Conservation (phyloP, 2,113 vertebrate genomes). For the Hippocampus zosterae region DNA sequence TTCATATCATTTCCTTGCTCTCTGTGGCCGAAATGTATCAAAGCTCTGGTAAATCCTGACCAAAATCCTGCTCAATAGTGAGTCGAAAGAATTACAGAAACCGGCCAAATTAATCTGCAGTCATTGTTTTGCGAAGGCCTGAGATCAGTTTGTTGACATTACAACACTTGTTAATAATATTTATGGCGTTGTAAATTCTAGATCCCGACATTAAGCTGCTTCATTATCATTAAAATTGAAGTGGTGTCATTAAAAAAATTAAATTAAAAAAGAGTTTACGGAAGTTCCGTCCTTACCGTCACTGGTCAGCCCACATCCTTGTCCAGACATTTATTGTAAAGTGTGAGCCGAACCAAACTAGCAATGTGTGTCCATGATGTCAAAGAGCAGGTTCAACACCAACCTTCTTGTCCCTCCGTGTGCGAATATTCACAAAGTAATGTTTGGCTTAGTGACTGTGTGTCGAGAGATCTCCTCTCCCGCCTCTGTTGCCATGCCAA, state of each 20-base stretch:
- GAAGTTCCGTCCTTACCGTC: slow-evolving; percentile 42
- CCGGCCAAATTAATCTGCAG: neutral
- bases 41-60: neutral
- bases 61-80: neutral
- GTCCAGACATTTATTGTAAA: slow-evolving; percentile 1
- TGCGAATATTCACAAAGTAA: slow-evolving; percentile 32
- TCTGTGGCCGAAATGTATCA: neutral
- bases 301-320: slow-evolving; percentile 11
- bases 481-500: slow-evolving; percentile 67
- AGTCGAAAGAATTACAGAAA: neutral
- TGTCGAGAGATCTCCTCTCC: slow-evolving; percentile 23
- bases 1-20: neutral
- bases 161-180: neutral
- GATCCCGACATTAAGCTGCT: neutral
- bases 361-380: slow-evolving; percentile 3
- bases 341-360: slow-evolving; percentile 3
- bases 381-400: slow-evolving; percentile 14
- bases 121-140: neutral
- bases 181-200: neutral
- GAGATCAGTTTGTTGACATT: neutral
- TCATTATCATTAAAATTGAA: neutral
- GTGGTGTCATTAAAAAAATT: neutral
- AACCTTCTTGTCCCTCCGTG: slow-evolving; percentile 15
- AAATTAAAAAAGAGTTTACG: neutral
- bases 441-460: slow-evolving; percentile 43